phyloP scores from a whole-genome alignment of 2,113 vertebrate species.

The Clarias magur region DNA sequence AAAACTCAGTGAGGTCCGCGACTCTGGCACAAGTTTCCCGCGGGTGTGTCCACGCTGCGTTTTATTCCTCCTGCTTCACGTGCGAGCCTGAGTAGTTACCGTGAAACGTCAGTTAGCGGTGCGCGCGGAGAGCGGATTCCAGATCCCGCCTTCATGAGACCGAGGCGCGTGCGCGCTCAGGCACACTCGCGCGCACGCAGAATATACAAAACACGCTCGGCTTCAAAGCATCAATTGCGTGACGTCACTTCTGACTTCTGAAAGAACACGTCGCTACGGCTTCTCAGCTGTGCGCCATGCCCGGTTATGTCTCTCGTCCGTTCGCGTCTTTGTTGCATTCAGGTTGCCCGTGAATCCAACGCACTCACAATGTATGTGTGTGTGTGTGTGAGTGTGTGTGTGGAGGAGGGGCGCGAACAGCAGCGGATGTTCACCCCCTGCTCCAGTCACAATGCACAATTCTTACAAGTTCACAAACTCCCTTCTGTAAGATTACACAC shows the following conservation, averaged over 20 bases:
- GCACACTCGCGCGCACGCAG: not conserved
- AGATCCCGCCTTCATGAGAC: not conserved
- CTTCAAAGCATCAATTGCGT: not conserved
- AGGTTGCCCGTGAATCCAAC: not conserved
- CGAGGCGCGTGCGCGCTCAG: not conserved
- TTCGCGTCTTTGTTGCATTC: not conserved
- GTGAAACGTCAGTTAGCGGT: not conserved
- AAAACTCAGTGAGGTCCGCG: conserved; percentile 27
- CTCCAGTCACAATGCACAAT: not conserved
- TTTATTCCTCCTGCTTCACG: conserved; percentile 16
- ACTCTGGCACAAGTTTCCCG: conserved; percentile 45
- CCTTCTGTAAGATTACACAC: not conserved
- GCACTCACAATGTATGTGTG: not conserved
- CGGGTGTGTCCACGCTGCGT: conserved; percentile 47
- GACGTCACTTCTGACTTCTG: conserved; percentile 4
- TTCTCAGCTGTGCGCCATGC: not conserved
- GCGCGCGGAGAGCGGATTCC: not conserved
- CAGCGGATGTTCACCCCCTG: conserved; percentile 28
- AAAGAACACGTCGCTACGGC: not conserved
- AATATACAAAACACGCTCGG: not conserved
- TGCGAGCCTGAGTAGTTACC: not conserved
- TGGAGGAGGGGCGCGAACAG: conserved; percentile 8
- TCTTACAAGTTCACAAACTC: not conserved
- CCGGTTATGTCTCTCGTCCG: conserved; percentile 12
- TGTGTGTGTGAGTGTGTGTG: not conserved